Percentiles rank a stretch among this genome's conserved stretches.
These are phyloP conservation scores for Argyrosomus japonicus DNA, from an alignment of 2,113 vertebrate species.

Conservation along the genomic window DNA sequence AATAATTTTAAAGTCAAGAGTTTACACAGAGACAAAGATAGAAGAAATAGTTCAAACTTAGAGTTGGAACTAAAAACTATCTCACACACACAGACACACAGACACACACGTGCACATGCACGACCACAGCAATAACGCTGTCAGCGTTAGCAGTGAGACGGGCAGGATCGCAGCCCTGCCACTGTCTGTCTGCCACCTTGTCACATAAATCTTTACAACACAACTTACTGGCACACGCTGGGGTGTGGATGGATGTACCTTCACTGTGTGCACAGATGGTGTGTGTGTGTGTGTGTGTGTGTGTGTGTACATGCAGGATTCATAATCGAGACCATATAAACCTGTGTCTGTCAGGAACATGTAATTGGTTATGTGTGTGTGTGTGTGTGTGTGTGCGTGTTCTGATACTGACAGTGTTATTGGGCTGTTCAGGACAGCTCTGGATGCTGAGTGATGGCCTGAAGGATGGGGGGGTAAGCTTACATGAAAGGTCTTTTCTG, in stretches of 20 bases:
- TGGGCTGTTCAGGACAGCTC: conserved; percentile 24
- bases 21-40: neutral
- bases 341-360: conserved; percentile 52
- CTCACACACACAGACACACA: neutral
- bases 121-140: conserved; percentile 36
- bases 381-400: conserved; percentile 24
- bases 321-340: conserved; percentile 50
- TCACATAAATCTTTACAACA: conserved; percentile 64
- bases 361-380: conserved; percentile 29
- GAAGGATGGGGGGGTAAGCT: conserved; percentile 26
- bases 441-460: conserved; percentile 34
- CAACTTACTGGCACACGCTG: conserved; percentile 44
- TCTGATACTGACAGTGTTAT: conserved; percentile 55
- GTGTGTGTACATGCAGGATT: conserved; percentile 16
- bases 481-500: conserved; percentile 7
- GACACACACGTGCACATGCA: neutral
- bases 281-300: conserved; percentile 26
- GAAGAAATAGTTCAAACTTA: accelerated
- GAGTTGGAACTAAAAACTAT: neutral
- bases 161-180: conserved; percentile 36
- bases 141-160: conserved; percentile 42
- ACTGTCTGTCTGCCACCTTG: conserved; percentile 66
- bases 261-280: conserved; percentile 47
- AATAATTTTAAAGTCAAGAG: neutral
- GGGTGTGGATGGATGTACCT: conserved; percentile 58